Conservation (phyloP, 2,113 vertebrate species). For the Poeciliopsis occidentalis region DNA sequence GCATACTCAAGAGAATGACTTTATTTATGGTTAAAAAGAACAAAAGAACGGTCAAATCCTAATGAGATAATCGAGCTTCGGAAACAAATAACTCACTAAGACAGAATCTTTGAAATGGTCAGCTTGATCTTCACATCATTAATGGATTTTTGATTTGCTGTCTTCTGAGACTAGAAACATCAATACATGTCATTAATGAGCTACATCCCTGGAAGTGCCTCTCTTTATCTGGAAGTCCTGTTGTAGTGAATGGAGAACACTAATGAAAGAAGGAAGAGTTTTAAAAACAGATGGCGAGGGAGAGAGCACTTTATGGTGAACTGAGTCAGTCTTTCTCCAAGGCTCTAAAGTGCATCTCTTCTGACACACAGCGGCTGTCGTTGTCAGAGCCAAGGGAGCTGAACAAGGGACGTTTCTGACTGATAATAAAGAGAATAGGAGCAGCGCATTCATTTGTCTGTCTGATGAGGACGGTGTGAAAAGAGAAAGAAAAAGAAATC, state of each 20-base stretch:
- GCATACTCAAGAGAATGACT: neutral
- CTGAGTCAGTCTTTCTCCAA: conserved; percentile 25
- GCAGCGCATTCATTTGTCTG: neutral
- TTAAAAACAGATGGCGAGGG: conserved; percentile 23
- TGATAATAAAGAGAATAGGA: conserved; percentile 4
- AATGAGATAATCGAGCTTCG: neutral
- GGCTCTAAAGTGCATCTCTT: conserved; percentile 33
- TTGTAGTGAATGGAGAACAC: conserved; percentile 2
- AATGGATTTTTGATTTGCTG: neutral
- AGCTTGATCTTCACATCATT: neutral
- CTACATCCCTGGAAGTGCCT: neutral
- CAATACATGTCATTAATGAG: neutral
- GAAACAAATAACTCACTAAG: neutral
- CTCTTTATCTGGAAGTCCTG: neutral
- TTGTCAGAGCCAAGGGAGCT: conserved; percentile 11
- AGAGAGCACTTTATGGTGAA: conserved; percentile 17
- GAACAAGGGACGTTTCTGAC: conserved; percentile 25
- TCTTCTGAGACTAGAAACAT: neutral
- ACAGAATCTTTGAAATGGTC: conserved; percentile 2
- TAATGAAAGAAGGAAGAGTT: conserved; percentile 16
- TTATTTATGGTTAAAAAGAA: neutral
- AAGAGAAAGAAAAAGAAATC: conserved; percentile 8
- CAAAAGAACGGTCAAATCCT: neutral
- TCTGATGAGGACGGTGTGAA: neutral
- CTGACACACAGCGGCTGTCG: conserved; percentile 36